phyloP scores from a whole-genome alignment of 2,797 vertebrate species.

The Ceryle rudis region DNA sequence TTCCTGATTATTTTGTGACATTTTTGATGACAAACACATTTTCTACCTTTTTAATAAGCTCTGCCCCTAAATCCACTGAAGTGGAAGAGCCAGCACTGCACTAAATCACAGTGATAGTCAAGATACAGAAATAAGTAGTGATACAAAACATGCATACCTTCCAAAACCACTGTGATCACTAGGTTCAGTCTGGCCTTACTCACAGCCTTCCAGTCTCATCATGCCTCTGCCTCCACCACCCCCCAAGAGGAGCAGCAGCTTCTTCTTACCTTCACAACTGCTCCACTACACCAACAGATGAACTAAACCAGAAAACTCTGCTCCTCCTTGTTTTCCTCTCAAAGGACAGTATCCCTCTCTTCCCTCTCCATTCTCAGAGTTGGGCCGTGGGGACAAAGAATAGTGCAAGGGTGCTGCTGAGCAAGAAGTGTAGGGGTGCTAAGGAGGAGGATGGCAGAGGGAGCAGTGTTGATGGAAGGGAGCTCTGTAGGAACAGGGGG shows the following conservation, averaged over 20 bases:
- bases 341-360: neutral
- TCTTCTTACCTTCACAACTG: neutral
- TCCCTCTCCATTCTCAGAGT: fast-evolving
- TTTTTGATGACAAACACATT: neutral
- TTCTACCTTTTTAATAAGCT: neutral
- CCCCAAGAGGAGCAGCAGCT: neutral
- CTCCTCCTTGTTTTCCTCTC: neutral
- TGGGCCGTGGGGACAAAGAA: neutral
- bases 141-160: neutral
- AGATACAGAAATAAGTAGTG: neutral
- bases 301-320: neutral
- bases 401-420: fast-evolving
- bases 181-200: neutral
- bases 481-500: neutral
- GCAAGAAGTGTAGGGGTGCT: fast-evolving
- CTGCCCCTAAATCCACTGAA: neutral
- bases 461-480: neutral
- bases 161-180: neutral
- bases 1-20: neutral
- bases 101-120: neutral
- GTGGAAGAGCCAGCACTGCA: neutral
- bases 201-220: neutral
- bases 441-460: neutral
- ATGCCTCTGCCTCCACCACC: neutral
- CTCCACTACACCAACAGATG: neutral